Evolutionary conservation across 2,113 vertebrate genomes (phyloP).

Genomic region (Tychaedon coryphoeus): DNA sequence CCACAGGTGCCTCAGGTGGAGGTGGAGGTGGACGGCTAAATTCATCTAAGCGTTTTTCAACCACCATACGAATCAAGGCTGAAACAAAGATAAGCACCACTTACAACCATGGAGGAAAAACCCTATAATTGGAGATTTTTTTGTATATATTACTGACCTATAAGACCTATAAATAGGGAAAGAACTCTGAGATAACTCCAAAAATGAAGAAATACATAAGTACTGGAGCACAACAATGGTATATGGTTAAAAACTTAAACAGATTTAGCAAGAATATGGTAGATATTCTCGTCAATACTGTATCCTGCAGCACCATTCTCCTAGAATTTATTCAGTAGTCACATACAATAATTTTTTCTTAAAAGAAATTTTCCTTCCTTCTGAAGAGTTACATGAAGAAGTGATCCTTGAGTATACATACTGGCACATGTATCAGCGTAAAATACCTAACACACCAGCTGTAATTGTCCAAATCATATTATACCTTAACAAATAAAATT

Average conservation of each 20-base stretch:
- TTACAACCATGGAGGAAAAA: neutral
- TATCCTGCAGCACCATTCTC: neutral
- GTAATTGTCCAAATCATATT: neutral
- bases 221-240: neutral
- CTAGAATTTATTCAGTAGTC: neutral
- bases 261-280: neutral
- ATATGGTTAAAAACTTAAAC: neutral
- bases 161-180: neutral
- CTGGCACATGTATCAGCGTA: neutral
- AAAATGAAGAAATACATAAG: neutral
- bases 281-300: neutral
- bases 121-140: neutral
- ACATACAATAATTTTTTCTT: neutral
- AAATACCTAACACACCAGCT: neutral
- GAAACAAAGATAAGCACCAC: slow-evolving; percentile 38
- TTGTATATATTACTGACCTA: neutral
- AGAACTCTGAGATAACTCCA: neutral
- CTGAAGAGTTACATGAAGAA: neutral
- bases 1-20: neutral
- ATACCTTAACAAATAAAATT: neutral
- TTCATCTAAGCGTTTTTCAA: slow-evolving; percentile 61
- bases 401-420: neutral
- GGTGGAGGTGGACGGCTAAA: neutral
- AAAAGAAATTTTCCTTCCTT: neutral
- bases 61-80: slow-evolving; percentile 83